Base-by-base conservation (phyloP, 2,888 invertebrate genomes). In the Acrobeloides nanus region DNA sequence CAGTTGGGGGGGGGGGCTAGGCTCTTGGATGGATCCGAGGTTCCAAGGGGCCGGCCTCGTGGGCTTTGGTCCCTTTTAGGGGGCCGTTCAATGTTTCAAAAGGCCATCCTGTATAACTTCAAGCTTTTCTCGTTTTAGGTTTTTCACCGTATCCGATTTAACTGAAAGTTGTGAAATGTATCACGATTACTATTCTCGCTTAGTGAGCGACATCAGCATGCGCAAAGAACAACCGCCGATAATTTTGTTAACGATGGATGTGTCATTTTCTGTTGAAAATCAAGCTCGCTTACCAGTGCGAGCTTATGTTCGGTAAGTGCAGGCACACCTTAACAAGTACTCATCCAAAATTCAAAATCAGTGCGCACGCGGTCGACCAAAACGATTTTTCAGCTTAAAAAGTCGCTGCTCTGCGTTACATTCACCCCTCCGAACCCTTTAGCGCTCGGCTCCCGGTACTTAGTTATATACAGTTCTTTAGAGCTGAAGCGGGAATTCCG, bases 91-190 rank as follows among this genome's bases (percentile, higher is more conserved):
- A n/a, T n/a, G n/a, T n/a, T n/a, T n/a, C n/a, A n/a, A n/a, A n/a
- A n/a, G n/a, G 18, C 32, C 35, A 8, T 15, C 26, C 7, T 2
- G 10, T 7, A 8, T 1, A 10, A 4, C 21, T 1, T 10, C 6
- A 4, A 7, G 15, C 8, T 3, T 6, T 38, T 38, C 18, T 12
- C 12, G 20, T 59, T 63, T 4, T 53, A 78, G 78, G 78, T 80
- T 79, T 86, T 92, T 93, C 1, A 97, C 95, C 0, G 92, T 93
- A 43, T 84, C 87, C 64, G 93, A 95, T 77, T 89, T 97, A 33
- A 90, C 93, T 0, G 89, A 88, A 74, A 56, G 53, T 23, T 65
- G 66, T 43, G 51, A 66, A 25, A 51, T 53, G 31, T 73, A 65
- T 43, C 72, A 73, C 57, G 64, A 64, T 46, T 73, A 74, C 55